A percentile compares a stretch with the other conserved stretches of the same genome.
Evolutionary conservation across 2,888 invertebrate species (phyloP).

Genomic region (Polylopha cassiicola): DNA sequence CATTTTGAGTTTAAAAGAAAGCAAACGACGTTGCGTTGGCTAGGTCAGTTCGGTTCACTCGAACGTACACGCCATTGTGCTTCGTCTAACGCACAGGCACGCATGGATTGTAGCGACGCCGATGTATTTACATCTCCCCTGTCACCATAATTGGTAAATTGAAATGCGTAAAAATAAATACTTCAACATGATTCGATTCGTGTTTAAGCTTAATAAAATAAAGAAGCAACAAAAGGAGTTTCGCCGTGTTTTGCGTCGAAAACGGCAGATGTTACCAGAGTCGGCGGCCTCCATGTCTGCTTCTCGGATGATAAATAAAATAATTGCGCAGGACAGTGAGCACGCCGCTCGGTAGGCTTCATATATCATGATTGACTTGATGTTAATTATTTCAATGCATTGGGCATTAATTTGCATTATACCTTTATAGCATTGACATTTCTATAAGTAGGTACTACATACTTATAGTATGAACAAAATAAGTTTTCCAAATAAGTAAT

Average conservation of each 20-base stretch:
- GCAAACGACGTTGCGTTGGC: conserved; percentile 57
- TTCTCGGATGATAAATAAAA: neutral
- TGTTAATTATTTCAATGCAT: no score
- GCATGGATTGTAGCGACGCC: neutral
- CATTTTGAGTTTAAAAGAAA: conserved; percentile 76
- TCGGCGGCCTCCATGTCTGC: neutral
- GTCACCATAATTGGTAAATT: no score
- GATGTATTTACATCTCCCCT: neutral
- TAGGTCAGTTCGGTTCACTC: conserved; percentile 61
- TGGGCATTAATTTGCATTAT: no score
- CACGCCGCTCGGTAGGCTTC: no score
- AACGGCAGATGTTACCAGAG: neutral
- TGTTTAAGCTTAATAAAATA: conserved; percentile 10
- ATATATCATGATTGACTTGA: no score
- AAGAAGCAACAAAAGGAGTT: neutral
- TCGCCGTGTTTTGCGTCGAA: neutral
- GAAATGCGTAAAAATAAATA: conserved; percentile 9
- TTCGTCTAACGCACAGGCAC: no score
- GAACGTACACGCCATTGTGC: conserved; percentile 6
- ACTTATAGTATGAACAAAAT: no score
- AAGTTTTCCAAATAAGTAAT: no score
- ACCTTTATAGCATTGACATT: no score
- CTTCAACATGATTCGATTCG: conserved; percentile 9
- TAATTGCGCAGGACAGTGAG: no score
- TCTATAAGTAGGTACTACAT: no score